phyloP scores from a whole-genome alignment of 2,888 invertebrate genomes.

The Acholoe squamosa region DNA sequence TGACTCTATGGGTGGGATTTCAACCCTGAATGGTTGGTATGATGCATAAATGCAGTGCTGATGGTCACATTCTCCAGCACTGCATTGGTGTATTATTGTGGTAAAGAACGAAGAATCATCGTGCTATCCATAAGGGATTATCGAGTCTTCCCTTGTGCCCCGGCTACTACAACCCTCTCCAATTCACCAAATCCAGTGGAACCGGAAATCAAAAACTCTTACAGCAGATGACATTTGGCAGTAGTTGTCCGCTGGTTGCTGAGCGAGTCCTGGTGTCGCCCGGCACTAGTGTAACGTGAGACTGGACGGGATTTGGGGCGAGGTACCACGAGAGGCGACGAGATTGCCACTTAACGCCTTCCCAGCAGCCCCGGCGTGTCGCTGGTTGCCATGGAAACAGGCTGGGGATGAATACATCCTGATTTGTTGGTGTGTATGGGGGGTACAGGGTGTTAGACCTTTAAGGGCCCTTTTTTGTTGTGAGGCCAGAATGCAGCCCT shows the following conservation, averaged over 20 bases:
- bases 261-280: background rate
- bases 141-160: too few relatives aligned
- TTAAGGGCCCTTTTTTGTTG: too few relatives aligned
- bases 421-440: too few relatives aligned
- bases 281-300: background rate
- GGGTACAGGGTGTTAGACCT: too few relatives aligned
- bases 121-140: too few relatives aligned
- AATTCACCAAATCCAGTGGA: background rate
- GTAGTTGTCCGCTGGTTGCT: background rate
- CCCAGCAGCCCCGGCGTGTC: background rate
- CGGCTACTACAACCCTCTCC: background rate
- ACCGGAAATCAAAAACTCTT: constrained; percentile 9
- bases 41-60: too few relatives aligned
- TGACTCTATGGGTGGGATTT: too few relatives aligned
- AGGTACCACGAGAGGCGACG: background rate
- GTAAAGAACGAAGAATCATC: too few relatives aligned
- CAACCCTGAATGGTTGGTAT: too few relatives aligned
- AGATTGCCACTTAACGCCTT: constrained; percentile 24
- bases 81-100: too few relatives aligned
- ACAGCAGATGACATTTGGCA: background rate
- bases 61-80: too few relatives aligned
- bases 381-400: background rate
- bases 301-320: background rate
- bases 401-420: background rate
- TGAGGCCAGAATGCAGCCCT: too few relatives aligned